Base-by-base conservation (phyloP, 2,888 invertebrate species). In the Therioaphis trifolii region DNA sequence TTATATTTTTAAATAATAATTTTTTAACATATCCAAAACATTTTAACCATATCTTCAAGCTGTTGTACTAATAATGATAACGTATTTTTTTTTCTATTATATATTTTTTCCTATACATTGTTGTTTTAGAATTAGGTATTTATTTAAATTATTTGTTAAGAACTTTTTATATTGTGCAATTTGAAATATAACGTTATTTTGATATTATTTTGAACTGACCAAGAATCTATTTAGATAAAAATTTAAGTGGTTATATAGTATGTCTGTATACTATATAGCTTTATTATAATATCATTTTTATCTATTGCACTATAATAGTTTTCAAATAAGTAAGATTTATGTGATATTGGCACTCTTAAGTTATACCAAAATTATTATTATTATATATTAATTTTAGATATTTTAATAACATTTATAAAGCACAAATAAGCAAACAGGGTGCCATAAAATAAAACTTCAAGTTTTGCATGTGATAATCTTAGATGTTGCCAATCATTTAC, bases 391-490 rank as follows among this genome's bases (percentile, higher is more conserved):
- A 35, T 55, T 55, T 52, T 35, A 14, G 35, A 55, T 9, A 35
- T 55, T 24, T 49, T 71, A 49, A 49, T 49, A 18, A 27, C 27
- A 46, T 71, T 55, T 43, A 55, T 7, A 21, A 58, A 4, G 61
- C 58, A 75, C 18, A 61, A 61, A 35, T 27, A 66, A 49, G 66
- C 46, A 35, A 66, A 77, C 77, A 77, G 77, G 77, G 77, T 77
- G 77, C 77, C 77, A 66, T 66, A 49, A 66, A 63, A 61, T n/a
- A 61, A 66, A 49, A 21, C 66, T 55, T 66, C 35, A 77, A 77
- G 77, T 77, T 46, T 66, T 52, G 49, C 63, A 66, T 77, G 77
- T 66, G 77, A 77, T 77, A 66, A 66, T 66, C 49, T 35, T 77
- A 66, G 63, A 21, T 29, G 21, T 76, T 63, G 66, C 49, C 77